These are phyloP conservation scores for Drosophila ochracea DNA, from an alignment of 2,888 invertebrate species.

Conservation along the genomic window DNA sequence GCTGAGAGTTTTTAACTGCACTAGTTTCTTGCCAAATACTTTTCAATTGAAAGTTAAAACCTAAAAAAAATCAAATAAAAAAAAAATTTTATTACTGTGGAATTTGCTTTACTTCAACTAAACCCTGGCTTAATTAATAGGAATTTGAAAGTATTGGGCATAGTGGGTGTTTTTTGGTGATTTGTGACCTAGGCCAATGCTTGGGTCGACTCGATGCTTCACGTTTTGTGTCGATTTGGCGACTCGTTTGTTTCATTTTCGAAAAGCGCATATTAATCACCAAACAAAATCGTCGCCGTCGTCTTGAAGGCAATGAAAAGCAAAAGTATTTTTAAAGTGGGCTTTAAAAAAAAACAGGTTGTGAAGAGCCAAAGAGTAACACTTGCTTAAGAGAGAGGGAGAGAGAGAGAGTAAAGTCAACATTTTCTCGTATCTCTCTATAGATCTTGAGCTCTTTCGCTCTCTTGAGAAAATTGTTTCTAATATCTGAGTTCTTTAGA, in stretches of 20 bases:
- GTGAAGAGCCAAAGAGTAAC: constrained; percentile 72
- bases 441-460: constrained; percentile 11
- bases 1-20: background rate
- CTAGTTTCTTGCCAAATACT: background rate
- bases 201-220: constrained; percentile 42
- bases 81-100: background rate
- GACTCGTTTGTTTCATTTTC: constrained; percentile 64
- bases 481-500: constrained; percentile 14
- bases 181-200: constrained; percentile 65
- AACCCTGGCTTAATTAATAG: background rate
- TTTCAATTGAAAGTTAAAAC: background rate
- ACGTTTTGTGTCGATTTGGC: constrained; percentile 56
- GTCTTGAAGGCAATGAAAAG: constrained; percentile 76
- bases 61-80: background rate
- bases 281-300: constrained; percentile 64
- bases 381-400: constrained; percentile 61
- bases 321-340: constrained; percentile 79
- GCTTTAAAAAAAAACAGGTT: constrained; percentile 76
- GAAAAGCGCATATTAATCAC: constrained; percentile 79
- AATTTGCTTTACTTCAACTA: background rate
- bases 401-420: background rate
- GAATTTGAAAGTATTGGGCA: constrained; percentile 1
- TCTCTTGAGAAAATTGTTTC: constrained; percentile 46
- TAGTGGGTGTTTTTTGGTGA: background rate
- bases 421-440: background rate